Conservation (phyloP, 1,140 invertebrate species). For the Drosophila pachea region DNA sequence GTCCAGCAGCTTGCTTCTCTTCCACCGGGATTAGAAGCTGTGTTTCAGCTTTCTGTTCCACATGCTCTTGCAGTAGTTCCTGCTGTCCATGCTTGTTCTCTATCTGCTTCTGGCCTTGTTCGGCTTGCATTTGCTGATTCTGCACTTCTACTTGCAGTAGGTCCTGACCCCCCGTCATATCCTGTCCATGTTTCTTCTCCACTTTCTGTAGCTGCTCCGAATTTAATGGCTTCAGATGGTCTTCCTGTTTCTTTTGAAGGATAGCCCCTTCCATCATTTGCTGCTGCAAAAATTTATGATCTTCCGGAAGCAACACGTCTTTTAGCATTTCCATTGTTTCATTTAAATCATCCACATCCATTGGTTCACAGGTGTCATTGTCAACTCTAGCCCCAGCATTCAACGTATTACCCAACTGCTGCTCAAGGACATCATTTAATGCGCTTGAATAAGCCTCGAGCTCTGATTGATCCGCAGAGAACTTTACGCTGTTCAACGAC, state of each 20-base stretch:
- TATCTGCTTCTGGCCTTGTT: not conserved
- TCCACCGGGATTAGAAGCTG: not conserved
- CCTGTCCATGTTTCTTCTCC: not conserved
- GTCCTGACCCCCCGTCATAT: not conserved
- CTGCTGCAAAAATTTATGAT: slow-evolving; percentile 51
- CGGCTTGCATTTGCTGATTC: not conserved
- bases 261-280: slow-evolving; percentile 31
- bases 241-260: not conserved
- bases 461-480: slow-evolving; percentile 49
- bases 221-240: not conserved
- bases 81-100: not conserved
- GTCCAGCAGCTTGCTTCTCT: not conserved
- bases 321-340: slow-evolving; percentile 66
- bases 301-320: slow-evolving; percentile 46
- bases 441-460: slow-evolving; percentile 67
- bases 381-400: slow-evolving; percentile 18
- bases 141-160: not conserved
- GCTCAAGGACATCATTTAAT: slow-evolving; percentile 57
- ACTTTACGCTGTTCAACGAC: slow-evolving; percentile 47
- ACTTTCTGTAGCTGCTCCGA: not conserved
- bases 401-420: slow-evolving; percentile 45
- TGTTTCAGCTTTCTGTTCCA: not conserved
- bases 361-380: slow-evolving; percentile 61
- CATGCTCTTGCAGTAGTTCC: not conserved
- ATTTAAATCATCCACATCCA: slow-evolving; percentile 72